Evolutionary conservation across 2,113 vertebrate species (phyloP).

Genomic region (Apeltes quadracus): DNA sequence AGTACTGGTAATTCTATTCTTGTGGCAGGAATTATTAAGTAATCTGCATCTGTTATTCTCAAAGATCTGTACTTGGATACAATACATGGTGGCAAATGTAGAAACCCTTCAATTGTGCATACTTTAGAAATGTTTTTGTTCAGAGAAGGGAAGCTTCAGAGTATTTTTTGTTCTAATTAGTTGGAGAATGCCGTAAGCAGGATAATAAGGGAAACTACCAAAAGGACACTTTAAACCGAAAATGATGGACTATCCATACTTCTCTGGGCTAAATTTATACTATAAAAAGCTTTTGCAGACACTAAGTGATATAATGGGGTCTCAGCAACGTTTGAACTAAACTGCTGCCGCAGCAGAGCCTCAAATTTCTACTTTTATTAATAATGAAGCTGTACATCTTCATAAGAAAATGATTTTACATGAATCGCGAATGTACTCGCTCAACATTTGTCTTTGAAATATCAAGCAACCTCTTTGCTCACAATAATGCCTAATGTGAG

Average conservation of each 20-base stretch:
- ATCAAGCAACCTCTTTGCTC: constrained; percentile 1
- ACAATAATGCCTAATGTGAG: constrained; percentile 16
- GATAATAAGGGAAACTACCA: constrained; percentile 8
- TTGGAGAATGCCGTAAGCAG: neutral
- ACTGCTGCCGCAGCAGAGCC: constrained; percentile 32
- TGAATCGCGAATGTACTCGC: constrained; percentile 22
- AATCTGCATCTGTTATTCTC: constrained; percentile 29
- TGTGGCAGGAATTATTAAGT: constrained; percentile 27
- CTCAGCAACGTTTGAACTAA: constrained; percentile 38
- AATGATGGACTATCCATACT: constrained; percentile 13
- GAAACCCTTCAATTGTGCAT: constrained; percentile 28
- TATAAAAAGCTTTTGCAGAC: constrained; percentile 33
- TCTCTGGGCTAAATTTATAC: constrained; percentile 18
- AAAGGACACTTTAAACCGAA: constrained; percentile 10
- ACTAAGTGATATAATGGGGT: constrained; percentile 53
- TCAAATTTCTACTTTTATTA: constrained; percentile 8
- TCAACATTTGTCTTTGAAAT: constrained; percentile 13
- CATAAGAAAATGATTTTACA: constrained; percentile 2
- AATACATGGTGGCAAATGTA: neutral
- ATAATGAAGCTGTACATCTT: constrained; percentile 7
- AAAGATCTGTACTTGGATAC: constrained; percentile 1
- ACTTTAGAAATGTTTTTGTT: neutral
- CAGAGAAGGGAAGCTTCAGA: neutral
- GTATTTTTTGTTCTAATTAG: constrained; percentile 7
- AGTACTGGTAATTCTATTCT: constrained; percentile 39